These are phyloP conservation scores for Luehdorfia chinensis DNA, from an alignment of 1,140 invertebrate genomes.

Conservation along the genomic window DNA sequence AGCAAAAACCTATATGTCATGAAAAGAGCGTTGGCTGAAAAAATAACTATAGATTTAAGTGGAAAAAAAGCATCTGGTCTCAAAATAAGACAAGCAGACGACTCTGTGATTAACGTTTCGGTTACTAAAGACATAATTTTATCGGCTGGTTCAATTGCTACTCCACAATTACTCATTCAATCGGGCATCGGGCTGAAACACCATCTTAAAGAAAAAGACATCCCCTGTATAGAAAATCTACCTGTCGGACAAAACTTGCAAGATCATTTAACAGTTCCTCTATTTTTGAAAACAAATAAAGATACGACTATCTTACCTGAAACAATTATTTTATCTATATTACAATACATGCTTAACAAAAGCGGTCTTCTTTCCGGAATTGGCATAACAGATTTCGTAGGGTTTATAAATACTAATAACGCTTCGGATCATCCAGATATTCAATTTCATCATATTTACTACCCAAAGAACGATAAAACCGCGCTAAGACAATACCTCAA, in stretches of 20 bases:
- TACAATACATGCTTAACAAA: slow-evolving; percentile 53
- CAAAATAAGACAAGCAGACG: slow-evolving; percentile 43
- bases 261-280: slow-evolving; percentile 75
- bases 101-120: slow-evolving; percentile 38
- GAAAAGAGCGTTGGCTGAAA: slow-evolving; percentile 44
- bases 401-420: slow-evolving; percentile 49
- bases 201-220: slow-evolving; percentile 58
- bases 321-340: slow-evolving; percentile 28
- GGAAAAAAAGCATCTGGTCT: slow-evolving; percentile 49
- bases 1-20: slow-evolving; percentile 76
- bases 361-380: slow-evolving; percentile 46
- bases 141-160: slow-evolving; percentile 76
- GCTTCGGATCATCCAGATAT: slow-evolving; percentile 46
- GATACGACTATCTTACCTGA: slow-evolving; percentile 26
- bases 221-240: slow-evolving; percentile 77
- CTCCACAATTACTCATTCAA: slow-evolving; percentile 74
- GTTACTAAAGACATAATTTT: slow-evolving; percentile 77
- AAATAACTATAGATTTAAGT: slow-evolving; percentile 45
- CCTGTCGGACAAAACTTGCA: slow-evolving; percentile 86
- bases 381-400: slow-evolving; percentile 49
- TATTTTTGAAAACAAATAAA: slow-evolving; percentile 48
- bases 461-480: slow-evolving; percentile 37
- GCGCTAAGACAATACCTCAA: slow-evolving; percentile 35
- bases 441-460: slow-evolving; percentile 52
- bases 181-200: slow-evolving; percentile 68